Percentiles rank a stretch among this genome's conserved stretches.
Conservation (phyloP, 2,113 vertebrate genomes). For the Potamarius usumacintae region DNA sequence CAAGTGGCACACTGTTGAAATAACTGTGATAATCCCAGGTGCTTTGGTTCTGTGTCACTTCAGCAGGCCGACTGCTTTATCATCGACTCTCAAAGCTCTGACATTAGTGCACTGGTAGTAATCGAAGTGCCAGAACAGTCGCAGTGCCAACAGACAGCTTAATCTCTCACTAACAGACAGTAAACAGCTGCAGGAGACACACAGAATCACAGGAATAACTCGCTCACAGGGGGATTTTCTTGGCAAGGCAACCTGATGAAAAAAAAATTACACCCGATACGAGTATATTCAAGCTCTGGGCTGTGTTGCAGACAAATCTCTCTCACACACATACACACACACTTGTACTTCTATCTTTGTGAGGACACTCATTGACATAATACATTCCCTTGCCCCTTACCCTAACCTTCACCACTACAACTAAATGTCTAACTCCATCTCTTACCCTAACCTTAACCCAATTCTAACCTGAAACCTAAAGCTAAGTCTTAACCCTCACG, state of each 20-base stretch:
- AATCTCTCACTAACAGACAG: conserved; percentile 46
- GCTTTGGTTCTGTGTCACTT: conserved; percentile 19
- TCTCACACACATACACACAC: not conserved
- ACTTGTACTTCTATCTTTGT: not conserved
- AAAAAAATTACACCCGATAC: conserved; percentile 63
- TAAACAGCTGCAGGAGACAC: conserved; percentile 55
- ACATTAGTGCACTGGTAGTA: conserved; percentile 38
- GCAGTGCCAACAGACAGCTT: conserved; percentile 43
- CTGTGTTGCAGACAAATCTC: conserved; percentile 24
- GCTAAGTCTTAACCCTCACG: too few species aligned
- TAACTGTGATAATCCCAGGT: conserved; percentile 19
- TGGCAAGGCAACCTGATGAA: conserved; percentile 37
- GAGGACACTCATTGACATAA: too few species aligned
- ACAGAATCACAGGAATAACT: conserved; percentile 16
- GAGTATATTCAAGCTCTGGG: conserved; percentile 64
- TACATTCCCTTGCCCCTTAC: too few species aligned
- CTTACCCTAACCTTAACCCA: too few species aligned
- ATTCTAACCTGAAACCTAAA: too few species aligned
- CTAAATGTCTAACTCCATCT: too few species aligned
- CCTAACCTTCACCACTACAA: too few species aligned
- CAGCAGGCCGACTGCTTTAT: conserved; percentile 43
- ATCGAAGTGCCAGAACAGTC: conserved; percentile 40
- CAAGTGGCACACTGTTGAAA: not conserved
- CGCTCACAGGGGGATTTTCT: conserved; percentile 34
- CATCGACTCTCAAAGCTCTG: conserved; percentile 32